Base-by-base conservation (phyloP, 2,888 invertebrate genomes). In the Aphidius colemani region DNA sequence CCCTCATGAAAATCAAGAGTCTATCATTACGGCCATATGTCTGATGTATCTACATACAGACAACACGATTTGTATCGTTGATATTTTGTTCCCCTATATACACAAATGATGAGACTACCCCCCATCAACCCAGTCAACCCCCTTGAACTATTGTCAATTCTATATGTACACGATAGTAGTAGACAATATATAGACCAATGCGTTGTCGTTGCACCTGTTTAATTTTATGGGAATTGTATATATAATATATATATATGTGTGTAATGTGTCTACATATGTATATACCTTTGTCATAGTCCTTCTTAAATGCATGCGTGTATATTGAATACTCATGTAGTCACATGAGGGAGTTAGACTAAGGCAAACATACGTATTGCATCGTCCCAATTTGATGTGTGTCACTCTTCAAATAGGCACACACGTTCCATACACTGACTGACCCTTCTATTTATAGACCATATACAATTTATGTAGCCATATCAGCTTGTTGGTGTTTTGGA, bases 11-110 rank as follows among this genome's bases (percentile, higher is more conserved):
- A 81, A 81, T 80, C 80, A 80, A 80, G 79, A 78, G 79, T 74
- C 78, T 76, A 75, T 80, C 75, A 80, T 81, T 79, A 80, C 71
- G 75, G 74, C 75, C 81, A 81, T 81, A 81, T 81, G 81, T 76
- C 77, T 75, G 55, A 72, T 73, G 30, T 30, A 30, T 30, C 30
- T 30, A 30, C 30, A 30, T 30, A 30, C 30, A 30, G 30, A 30
- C 30, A 30, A 30, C 30, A 71, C 76, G 79, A 80, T 79, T 73
- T 62, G 74, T 78, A 78, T 80, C 80, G 75, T 74, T 72, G 72
- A 73, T 65, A 68, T 70, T 30, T 30, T 3, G 30, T 30, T 30
- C 30, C 30, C 30, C 30, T 30, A 30, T 30, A 30, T 30, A 30
- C 30, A 30, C 30, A 30, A 30, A 30, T 30, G 56, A 41, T 55